A percentile compares a stretch with the other conserved stretches of the same genome.
Conservation (phyloP, 2,888 invertebrate species). For the Hirudinaria manillensis region DNA sequence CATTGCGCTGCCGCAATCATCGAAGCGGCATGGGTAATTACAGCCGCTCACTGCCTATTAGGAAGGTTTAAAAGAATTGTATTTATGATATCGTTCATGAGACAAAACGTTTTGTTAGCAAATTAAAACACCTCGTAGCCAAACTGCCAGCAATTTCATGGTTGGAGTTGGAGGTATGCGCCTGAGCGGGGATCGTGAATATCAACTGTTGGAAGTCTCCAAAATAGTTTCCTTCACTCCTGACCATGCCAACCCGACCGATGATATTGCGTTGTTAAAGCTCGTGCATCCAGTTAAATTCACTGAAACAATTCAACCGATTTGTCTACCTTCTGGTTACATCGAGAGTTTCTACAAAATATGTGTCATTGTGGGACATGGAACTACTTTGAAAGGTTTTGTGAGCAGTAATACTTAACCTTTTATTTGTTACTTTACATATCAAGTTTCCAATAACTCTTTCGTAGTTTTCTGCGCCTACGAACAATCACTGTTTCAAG, state of each 20-base stretch:
- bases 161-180: too few species aligned
- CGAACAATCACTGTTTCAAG: too few species aligned
- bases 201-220: too few species aligned
- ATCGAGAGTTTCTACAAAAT: neutral
- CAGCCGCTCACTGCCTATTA: conserved; percentile 10
- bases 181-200: too few species aligned
- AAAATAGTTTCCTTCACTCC: too few species aligned
- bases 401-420: too few species aligned
- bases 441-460: too few species aligned
- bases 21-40: neutral
- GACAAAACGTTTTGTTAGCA: too few species aligned
- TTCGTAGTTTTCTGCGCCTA: too few species aligned
- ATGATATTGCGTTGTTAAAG: conserved; percentile 13
- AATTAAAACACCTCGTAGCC: neutral
- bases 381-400: conserved; percentile 14
- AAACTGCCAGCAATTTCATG: neutral
- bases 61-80: neutral
- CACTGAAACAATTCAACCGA: neutral
- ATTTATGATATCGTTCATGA: neutral
- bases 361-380: conserved; percentile 19
- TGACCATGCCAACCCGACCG: too few species aligned
- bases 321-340: neutral
- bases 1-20: neutral
- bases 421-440: too few species aligned
- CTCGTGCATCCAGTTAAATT: conserved; percentile 18